phyloP scores from a whole-genome alignment of 2,888 invertebrate species.

The Drosophila neotestacea region DNA sequence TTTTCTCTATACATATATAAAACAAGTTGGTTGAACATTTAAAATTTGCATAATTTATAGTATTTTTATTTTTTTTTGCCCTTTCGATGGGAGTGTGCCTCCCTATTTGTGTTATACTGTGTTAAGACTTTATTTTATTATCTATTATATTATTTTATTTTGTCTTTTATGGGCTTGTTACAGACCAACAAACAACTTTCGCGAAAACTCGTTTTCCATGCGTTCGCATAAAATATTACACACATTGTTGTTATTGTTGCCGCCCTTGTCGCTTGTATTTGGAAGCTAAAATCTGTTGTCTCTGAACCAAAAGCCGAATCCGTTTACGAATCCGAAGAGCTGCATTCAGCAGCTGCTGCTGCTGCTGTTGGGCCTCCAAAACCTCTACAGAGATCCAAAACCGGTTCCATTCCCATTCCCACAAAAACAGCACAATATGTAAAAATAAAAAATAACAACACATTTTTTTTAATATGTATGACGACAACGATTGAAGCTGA shows the following conservation, averaged over 20 bases:
- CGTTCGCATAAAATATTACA: conserved; percentile 63
- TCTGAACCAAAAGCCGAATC: conserved; percentile 7
- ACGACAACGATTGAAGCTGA: conserved; percentile 12
- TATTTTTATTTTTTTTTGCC: conserved; percentile 1
- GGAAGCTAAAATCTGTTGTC: conserved; percentile 37
- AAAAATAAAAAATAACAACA: conserved; percentile 23
- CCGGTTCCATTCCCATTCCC: conserved; percentile 53
- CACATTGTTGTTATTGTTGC: conserved; percentile 42
- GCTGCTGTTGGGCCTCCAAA: conserved; percentile 39
- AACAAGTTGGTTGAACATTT: conserved; percentile 1
- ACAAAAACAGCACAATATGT: conserved; percentile 22
- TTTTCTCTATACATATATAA: conserved; percentile 13
- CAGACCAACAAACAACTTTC: conserved; percentile 66
- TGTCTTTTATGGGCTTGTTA: conserved; percentile 3
- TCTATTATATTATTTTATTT: conserved; percentile 29
- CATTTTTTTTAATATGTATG: conserved; percentile 15
- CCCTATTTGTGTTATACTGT: background rate
- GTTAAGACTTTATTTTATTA: background rate
- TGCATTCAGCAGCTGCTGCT: conserved; percentile 53
- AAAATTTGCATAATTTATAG: conserved; percentile 19
- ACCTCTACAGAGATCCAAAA: conserved; percentile 46
- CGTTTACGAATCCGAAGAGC: conserved; percentile 19
- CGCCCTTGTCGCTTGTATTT: conserved; percentile 33
- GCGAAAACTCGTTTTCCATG: conserved; percentile 78
- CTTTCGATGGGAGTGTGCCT: background rate